Evolutionary conservation across 2,113 vertebrate species (phyloP).

Genomic region (Turnix velox): DNA sequence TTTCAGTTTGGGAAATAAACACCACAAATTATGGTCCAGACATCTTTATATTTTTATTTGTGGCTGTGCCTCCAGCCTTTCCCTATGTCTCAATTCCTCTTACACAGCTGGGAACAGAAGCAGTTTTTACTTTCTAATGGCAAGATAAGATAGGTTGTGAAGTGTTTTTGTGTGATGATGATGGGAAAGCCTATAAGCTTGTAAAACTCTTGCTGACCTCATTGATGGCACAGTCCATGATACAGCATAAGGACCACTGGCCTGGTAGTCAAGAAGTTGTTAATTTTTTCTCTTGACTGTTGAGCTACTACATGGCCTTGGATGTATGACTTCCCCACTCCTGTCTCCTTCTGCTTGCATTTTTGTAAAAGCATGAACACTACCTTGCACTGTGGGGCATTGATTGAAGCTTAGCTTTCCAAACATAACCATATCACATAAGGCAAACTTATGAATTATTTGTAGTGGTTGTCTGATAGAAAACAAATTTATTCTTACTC

Average conservation of each 20-base stretch:
- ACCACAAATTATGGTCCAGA: not conserved
- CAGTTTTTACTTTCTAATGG: not conserved
- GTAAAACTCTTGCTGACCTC: not conserved
- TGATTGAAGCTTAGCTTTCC: slow-evolving; percentile 23
- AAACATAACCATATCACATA: not conserved
- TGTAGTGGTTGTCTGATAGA: slow-evolving; percentile 23
- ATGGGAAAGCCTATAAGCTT: not conserved
- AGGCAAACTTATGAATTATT: slow-evolving; percentile 51
- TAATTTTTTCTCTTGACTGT: not conserved
- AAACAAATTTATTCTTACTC: slow-evolving; percentile 51
- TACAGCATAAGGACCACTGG: not conserved
- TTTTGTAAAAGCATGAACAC: not conserved
- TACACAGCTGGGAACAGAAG: not conserved
- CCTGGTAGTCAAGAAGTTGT: not conserved
- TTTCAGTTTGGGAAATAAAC: not conserved
- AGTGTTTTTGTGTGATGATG: not conserved
- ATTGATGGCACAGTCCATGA: not conserved
- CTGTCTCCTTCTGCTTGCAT: not conserved
- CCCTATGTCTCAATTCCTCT: not conserved
- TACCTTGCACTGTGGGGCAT: not conserved
- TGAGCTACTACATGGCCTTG: not conserved
- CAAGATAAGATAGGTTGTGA: not conserved
- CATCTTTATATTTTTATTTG: not conserved
- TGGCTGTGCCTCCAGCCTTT: not conserved
- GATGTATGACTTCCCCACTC: not conserved